Conservation (phyloP, 2,797 vertebrate species). For the Pseudomugil tenellus region DNA sequence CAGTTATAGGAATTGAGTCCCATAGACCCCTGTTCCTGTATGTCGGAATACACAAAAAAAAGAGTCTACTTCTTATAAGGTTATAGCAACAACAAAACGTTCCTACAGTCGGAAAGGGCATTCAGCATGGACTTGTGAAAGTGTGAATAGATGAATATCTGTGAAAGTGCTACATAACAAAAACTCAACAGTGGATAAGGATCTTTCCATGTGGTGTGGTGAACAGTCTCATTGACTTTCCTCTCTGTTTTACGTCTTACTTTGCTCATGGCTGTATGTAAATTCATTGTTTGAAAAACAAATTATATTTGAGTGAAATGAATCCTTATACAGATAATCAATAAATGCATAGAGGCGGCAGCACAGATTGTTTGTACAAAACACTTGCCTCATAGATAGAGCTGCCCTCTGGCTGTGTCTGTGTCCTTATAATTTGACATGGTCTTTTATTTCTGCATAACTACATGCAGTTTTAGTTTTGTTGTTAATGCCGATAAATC, state of each 20-base stretch:
- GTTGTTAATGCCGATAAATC: constrained; percentile 7
- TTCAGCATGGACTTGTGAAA: constrained; percentile 13
- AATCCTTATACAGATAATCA: constrained; percentile 28
- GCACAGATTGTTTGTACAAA: constrained; percentile 32
- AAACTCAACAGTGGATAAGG: not conserved
- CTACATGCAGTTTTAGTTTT: constrained; percentile 8
- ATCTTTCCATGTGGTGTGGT: not conserved
- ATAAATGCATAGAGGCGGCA: constrained; percentile 39
- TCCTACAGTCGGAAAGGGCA: too few relatives aligned
- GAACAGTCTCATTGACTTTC: constrained; percentile 5
- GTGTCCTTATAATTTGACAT: not conserved
- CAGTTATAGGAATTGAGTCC: too few relatives aligned
- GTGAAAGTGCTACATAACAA: constrained; percentile 1
- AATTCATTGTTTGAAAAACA: constrained; percentile 46
- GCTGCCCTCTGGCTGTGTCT: constrained; percentile 28
- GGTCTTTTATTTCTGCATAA: not conserved
- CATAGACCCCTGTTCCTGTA: too few relatives aligned
- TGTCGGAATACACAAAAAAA: too few relatives aligned
- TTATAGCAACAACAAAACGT: too few relatives aligned
- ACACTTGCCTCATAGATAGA: not conserved
- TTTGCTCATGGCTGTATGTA: constrained; percentile 51
- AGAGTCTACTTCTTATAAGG: too few relatives aligned
- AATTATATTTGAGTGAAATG: constrained; percentile 49
- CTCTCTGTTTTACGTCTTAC: constrained; percentile 39
- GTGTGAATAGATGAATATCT: constrained; percentile 17